Evolutionary conservation across 2,797 vertebrate species (phyloP).

Genomic region (Acrossocheilus wenchowensis): DNA sequence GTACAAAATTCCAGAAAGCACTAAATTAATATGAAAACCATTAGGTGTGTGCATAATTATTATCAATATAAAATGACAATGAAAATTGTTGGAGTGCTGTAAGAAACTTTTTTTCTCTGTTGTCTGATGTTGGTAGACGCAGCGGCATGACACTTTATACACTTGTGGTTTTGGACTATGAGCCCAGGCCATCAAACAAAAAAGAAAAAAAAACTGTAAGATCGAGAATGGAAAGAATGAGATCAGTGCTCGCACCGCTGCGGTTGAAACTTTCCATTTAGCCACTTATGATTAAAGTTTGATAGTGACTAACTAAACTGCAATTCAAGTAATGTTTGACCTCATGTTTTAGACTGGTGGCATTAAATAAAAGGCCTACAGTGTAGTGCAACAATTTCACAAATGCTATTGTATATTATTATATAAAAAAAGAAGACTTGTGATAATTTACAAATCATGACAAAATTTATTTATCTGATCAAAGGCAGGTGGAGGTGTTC

Average conservation of each 20-base stretch:
- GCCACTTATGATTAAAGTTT: not conserved
- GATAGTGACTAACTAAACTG: not conserved
- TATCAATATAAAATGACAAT: not conserved
- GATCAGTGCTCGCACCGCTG: not conserved
- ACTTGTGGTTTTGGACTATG: slow-evolving; percentile 22
- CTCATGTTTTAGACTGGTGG: not conserved
- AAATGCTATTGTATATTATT: not conserved
- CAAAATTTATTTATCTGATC: not conserved
- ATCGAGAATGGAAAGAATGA: not conserved
- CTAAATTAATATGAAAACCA: not conserved
- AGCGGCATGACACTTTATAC: not conserved
- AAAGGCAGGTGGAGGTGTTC: not conserved
- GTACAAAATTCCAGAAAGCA: too few species aligned
- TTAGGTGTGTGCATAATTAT: not conserved
- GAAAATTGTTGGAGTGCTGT: not conserved
- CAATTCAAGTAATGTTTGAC: not conserved
- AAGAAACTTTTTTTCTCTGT: not conserved
- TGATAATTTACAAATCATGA: not conserved
- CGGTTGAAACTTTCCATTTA: not conserved
- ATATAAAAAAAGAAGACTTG: not conserved
- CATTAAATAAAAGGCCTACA: not conserved
- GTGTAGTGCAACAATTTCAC: not conserved
- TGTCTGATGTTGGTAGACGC: not conserved
- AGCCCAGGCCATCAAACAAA: not conserved
- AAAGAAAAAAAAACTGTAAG: not conserved